Conservation (phyloP, 2,113 vertebrate species). For the Serilophus lunatus region DNA sequence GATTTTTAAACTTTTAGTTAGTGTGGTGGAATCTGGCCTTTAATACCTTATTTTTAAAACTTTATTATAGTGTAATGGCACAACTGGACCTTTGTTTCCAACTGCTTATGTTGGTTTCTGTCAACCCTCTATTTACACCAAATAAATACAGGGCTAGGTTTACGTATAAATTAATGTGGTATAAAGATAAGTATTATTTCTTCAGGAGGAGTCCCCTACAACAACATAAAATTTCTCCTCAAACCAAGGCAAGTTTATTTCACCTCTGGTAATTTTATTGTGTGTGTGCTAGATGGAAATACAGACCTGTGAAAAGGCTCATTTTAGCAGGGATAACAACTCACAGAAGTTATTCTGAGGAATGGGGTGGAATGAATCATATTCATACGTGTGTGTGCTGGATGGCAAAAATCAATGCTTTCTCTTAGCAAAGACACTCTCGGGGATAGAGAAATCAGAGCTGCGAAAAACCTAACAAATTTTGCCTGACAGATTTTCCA, state of each 20-base stretch:
- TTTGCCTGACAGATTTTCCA: slow-evolving; percentile 2
- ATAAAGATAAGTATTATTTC: neutral
- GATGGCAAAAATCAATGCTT: slow-evolving; percentile 42
- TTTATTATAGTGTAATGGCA: neutral
- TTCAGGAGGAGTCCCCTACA: neutral
- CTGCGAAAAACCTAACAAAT: slow-evolving; percentile 29
- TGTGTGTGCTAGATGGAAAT: neutral
- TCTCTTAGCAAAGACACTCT: slow-evolving; percentile 48
- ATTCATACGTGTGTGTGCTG: neutral
- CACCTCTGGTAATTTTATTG: neutral
- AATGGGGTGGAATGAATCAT: slow-evolving; percentile 22
- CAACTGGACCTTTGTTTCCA: neutral
- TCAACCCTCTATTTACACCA: neutral
- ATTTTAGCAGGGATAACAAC: slow-evolving; percentile 14
- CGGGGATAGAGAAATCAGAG: slow-evolving; percentile 35
- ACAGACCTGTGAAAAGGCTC: slow-evolving; percentile 8
- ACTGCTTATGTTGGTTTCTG: neutral
- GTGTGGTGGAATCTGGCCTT: neutral
- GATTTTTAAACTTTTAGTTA: neutral
- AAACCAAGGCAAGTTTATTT: neutral
- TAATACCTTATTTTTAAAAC: neutral
- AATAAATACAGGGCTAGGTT: neutral
- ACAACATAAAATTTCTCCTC: neutral
- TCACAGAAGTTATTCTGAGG: slow-evolving; percentile 31
- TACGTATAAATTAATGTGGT: neutral